These are phyloP conservation scores for Pediacus dermestoides DNA, from an alignment of 2,888 invertebrate genomes.

Conservation along the genomic window DNA sequence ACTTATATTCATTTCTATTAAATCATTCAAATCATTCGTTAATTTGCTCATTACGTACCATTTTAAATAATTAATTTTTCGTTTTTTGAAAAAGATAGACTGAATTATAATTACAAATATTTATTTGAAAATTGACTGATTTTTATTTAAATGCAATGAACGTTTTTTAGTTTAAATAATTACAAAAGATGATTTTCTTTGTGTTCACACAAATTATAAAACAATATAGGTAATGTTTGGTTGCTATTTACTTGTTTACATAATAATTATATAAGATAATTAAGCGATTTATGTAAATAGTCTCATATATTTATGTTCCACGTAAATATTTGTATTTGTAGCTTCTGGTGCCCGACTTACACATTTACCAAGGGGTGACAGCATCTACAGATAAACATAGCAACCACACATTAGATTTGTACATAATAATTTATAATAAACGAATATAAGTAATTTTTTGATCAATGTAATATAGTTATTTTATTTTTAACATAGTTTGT, in stretches of 20 bases:
- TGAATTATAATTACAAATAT: conserved; percentile 41
- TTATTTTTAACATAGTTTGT: conserved; percentile 36
- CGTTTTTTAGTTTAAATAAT: too few relatives aligned
- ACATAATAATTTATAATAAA: conserved; percentile 12
- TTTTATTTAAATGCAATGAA: conserved; percentile 33
- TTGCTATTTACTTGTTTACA: conserved; percentile 22
- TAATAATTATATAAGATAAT: too few relatives aligned
- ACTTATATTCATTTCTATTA: too few relatives aligned
- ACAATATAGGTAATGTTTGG: conserved; percentile 22
- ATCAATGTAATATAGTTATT: conserved; percentile 34
- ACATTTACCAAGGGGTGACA: too few relatives aligned
- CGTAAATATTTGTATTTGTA: too few relatives aligned
- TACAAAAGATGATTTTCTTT: conserved; percentile 19
- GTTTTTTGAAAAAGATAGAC: conserved; percentile 39
- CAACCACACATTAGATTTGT: conserved; percentile 25
- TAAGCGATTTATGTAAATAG: conserved; percentile 19
- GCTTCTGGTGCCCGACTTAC: too few relatives aligned
- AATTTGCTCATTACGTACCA: too few relatives aligned
- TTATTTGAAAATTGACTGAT: conserved; percentile 44
- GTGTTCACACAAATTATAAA: conserved; percentile 17
- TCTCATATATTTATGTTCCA: conserved; percentile 12
- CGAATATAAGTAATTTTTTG: conserved; percentile 11
- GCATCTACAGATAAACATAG: conserved; percentile 22
- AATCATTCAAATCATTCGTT: too few relatives aligned
- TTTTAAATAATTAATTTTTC: too few relatives aligned